Base-by-base conservation (phyloP, 2,113 vertebrate genomes). In the Macquaria australasica region DNA sequence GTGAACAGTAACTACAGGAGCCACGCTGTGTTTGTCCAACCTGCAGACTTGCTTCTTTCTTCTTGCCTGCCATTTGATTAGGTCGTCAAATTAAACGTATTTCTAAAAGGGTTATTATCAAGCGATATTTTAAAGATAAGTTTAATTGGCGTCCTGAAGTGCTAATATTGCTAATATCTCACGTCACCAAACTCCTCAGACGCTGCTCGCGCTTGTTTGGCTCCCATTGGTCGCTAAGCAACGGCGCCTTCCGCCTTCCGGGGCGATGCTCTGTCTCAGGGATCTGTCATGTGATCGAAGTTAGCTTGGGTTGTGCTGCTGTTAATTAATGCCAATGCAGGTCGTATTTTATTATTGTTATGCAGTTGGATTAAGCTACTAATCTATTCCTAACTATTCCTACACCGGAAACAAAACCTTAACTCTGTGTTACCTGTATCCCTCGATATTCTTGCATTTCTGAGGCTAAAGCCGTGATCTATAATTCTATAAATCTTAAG, bases 31-130 rank as follows among this genome's bases (percentile, higher is more conserved):
- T 68, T 12, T 50, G 2, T 63, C 77, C 23, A 72, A 97, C 96
- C 96, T 97, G 96, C 41, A 97, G 83, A 80, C 67, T 92, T 25
- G 91, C 89, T 87, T 96, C 96, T 90, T 96, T 96, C 91, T 96
- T 97, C 91, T 96, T 96, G 1, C 91, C 94, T 56, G 96, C 93
- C 96, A 96, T 96, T 74, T 60, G 0, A n/a, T 6, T 23, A 28
- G 0, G 0, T 18, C 9, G 6, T 25, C 5, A 39, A 78, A 59
- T n/a, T 14, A 1, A 85, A 34, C 12, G 3, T 56, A n/a, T 58
- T 45, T 71, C 3, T 41, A 58, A 67, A 34, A 73, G 60, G 7
- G 43, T 8, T 14, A 14, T 8, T 14, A 14, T 21, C 18, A 60
- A 39, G 45, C n/a, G 7, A 51, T 16, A 6, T 15, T 21, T 3